Percentiles rank a stretch among this genome's conserved stretches.
These are phyloP conservation scores for Choristoneura fumiferana DNA, from an alignment of 1,140 invertebrate species.

Conservation along the genomic window DNA sequence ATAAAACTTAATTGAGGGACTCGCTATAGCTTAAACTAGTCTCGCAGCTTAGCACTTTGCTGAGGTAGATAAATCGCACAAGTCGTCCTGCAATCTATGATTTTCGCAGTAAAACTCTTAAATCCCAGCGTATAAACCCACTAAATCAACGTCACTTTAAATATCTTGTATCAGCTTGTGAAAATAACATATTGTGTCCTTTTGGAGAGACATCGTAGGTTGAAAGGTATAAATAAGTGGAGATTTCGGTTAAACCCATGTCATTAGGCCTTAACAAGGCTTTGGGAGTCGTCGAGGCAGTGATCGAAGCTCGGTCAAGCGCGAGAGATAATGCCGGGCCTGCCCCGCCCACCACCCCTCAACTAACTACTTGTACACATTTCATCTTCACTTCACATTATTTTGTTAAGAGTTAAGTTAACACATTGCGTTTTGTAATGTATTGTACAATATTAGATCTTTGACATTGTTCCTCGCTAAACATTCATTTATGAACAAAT, in stretches of 20 bases:
- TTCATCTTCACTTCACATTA: background rate
- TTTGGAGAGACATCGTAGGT: conserved; percentile 24
- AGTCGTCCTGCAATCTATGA: conserved; percentile 9
- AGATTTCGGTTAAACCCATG: conserved; percentile 54
- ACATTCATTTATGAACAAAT: too few relatives aligned
- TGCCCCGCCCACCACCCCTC: conserved; percentile 27
- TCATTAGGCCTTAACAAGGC: conserved; percentile 70
- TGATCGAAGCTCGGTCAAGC: conserved; percentile 68
- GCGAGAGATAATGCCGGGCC: conserved; percentile 61
- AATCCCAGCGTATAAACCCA: background rate
- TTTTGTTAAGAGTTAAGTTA: background rate
- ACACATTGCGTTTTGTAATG: background rate
- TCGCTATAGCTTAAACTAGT: background rate
- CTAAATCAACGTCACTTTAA: conserved; percentile 14
- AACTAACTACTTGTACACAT: conserved; percentile 25
- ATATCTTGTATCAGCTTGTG: background rate
- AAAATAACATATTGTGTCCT: conserved; percentile 14
- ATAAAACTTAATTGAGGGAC: background rate
- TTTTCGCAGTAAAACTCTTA: conserved; percentile 1
- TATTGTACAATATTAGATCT: too few relatives aligned
- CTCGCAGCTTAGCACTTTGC: background rate
- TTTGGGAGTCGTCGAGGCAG: conserved; percentile 53
- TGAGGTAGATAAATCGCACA: background rate
- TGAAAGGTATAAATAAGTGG: conserved; percentile 52
- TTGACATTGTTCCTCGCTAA: too few relatives aligned